Base-by-base conservation (phyloP, 1,140 invertebrate genomes). In the Aphis gossypii region DNA sequence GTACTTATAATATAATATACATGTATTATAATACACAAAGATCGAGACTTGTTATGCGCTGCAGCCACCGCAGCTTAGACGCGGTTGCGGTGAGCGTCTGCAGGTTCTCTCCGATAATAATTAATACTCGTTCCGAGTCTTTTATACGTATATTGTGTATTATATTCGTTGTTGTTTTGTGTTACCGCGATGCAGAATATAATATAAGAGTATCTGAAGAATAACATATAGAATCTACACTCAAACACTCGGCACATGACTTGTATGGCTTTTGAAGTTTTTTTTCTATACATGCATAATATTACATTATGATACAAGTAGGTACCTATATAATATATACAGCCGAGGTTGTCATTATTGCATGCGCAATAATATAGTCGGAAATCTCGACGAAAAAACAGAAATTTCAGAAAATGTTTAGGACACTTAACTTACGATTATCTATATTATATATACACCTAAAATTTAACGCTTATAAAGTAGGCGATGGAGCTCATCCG, bases 91-190 rank as follows among this genome's bases (percentile, higher is more conserved):
- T 23, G 90, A 56, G 44, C 56, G 91, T 83, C 91, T 84, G 14
- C 30, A 20, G 68, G 76, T 83, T 82, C 60, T 54, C 91, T 83
- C 30, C 60, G 5, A 76, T 76, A 92, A 92, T 92, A 48, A 82
- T 82, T 92, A 92, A 92, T 84, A 92, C 68, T 46, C n/a, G 91
- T 89, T 25, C 25, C 23, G 84, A 23, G 87, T 38, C 48, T 8
- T 56, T 56, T 87, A 51, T 51, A 14, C 14, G 0, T 76, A n/a
- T 76, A 68, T 6, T n/a, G 18, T n/a, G n/a, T 76, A 76, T 76
- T 20, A n/a, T 76, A 20, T 76, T 41, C 25, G 20, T 89, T 20
- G 9, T 87, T 48, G 11, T 87, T 23, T 89, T 18, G 88, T 89
- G n/a, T 48, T n/a, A 35, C 23, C 87, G 21, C 38, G 38, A 41